Evolutionary conservation across 2,797 vertebrate species (phyloP).

Genomic region (Crax fasciolata): DNA sequence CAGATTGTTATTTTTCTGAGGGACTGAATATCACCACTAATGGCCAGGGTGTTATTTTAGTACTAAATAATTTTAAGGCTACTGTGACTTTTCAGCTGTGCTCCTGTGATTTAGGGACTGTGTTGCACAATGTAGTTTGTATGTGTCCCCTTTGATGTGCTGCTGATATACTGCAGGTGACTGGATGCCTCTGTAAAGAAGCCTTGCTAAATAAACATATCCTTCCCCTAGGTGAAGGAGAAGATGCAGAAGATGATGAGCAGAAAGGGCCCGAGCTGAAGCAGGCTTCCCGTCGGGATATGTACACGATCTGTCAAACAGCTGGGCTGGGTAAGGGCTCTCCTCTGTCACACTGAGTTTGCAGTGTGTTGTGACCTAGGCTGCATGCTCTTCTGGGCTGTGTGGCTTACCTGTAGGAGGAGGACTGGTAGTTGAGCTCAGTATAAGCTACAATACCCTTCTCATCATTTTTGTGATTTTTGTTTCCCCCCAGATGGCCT

Average conservation of each 20-base stretch:
- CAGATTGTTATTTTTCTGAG: not conserved
- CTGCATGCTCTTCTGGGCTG: not conserved
- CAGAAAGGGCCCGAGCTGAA: constrained; percentile 97
- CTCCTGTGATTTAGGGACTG: not conserved
- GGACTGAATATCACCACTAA: not conserved
- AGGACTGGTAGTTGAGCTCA: not conserved
- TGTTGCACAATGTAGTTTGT: not conserved
- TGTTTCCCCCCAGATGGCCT: constrained; percentile 87
- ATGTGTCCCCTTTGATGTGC: not conserved
- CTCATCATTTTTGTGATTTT: not conserved
- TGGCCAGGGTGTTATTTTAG: not conserved
- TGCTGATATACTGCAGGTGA: not conserved
- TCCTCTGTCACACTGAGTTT: not conserved
- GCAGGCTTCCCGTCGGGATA: constrained; percentile 96
- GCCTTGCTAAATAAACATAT: not conserved
- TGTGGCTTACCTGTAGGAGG: not conserved
- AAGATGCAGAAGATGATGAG: constrained; percentile 91
- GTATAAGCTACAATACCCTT: not conserved
- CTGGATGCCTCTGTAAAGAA: not conserved
- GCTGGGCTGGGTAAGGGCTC: constrained; percentile 91
- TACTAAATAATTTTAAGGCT: not conserved
- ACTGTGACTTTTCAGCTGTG: not conserved
- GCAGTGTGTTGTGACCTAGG: not conserved
- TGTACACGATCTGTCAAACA: constrained; percentile 98
- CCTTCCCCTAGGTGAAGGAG: constrained; percentile 85